phyloP scores from a whole-genome alignment of 2,113 vertebrate genomes.

The Rhombomys opimus region DNA sequence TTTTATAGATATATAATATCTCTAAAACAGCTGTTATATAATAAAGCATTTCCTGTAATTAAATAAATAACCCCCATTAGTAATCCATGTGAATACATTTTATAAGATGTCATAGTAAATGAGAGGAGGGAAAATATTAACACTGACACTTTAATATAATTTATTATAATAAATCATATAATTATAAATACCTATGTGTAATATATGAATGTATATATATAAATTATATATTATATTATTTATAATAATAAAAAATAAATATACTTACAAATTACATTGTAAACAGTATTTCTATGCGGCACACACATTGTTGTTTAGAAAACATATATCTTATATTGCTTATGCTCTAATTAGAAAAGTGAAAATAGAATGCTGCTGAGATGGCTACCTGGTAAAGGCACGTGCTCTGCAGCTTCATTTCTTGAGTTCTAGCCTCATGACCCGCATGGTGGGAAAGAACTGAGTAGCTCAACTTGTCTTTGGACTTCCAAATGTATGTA shows the following conservation, averaged over 20 bases:
- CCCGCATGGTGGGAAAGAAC: too few relatives aligned
- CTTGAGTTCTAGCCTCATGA: too few relatives aligned
- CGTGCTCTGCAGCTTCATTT: too few relatives aligned
- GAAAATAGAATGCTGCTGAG: not conserved
- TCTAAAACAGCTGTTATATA: not conserved
- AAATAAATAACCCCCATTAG: not conserved
- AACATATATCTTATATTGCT: not conserved
- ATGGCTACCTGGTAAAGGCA: too few relatives aligned
- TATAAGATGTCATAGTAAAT: not conserved
- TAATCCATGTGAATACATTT: not conserved
- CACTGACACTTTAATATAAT: not conserved
- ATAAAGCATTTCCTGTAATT: not conserved
- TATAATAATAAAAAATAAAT: too few relatives aligned
- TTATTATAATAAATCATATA: not conserved
- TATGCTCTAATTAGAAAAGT: not conserved
- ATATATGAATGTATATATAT: too few relatives aligned
- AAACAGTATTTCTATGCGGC: not conserved
- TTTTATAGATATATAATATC: not conserved
- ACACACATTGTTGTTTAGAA: not conserved
- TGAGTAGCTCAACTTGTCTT: too few relatives aligned
- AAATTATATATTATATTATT: too few relatives aligned
- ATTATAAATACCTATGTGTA: too few relatives aligned
- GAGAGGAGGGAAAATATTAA: not conserved
- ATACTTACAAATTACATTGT: not conserved
- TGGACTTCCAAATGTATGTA: too few relatives aligned